A percentile compares a stretch with the other conserved stretches of the same genome.
These are phyloP conservation scores for Rhadina sibilatrix DNA, from an alignment of 2,113 vertebrate genomes.

Conservation along the genomic window DNA sequence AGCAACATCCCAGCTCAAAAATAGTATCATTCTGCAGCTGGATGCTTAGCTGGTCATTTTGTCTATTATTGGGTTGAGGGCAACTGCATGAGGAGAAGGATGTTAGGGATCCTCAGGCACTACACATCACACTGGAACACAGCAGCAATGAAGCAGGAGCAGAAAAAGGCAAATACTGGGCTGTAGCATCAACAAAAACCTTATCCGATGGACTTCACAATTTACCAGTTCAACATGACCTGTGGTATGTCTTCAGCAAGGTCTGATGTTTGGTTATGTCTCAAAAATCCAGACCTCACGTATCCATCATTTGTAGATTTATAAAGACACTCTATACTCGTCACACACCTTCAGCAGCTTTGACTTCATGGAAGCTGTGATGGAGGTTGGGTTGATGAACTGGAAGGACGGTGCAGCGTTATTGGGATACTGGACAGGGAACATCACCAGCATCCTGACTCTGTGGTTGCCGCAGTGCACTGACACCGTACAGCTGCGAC, in stretches of 20 bases:
- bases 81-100: neutral
- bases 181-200: neutral
- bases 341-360: constrained; percentile 92
- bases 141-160: neutral
- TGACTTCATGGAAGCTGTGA: constrained; percentile 89
- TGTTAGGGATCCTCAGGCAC: neutral
- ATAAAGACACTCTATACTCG: neutral
- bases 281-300: neutral
- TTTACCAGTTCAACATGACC: neutral
- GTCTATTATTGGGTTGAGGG: neutral
- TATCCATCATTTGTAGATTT: too few relatives aligned
- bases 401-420: constrained; percentile 94
- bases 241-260: neutral
- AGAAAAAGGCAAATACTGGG: neutral
- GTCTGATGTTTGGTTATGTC: neutral
- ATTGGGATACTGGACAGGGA: constrained; percentile 95
- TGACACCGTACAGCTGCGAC: constrained; percentile 91
- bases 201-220: neutral
- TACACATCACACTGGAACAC: neutral
- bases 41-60: neutral
- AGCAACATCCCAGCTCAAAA: neutral
- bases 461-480: constrained; percentile 89
- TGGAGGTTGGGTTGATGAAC: constrained; percentile 92
- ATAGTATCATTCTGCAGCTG: neutral
- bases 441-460: constrained; percentile 94